Evolutionary conservation across 2,888 invertebrate species (phyloP), one percentile per base, ranked within the genome.

Genomic region (Drosophila kambysellisi): DNA sequence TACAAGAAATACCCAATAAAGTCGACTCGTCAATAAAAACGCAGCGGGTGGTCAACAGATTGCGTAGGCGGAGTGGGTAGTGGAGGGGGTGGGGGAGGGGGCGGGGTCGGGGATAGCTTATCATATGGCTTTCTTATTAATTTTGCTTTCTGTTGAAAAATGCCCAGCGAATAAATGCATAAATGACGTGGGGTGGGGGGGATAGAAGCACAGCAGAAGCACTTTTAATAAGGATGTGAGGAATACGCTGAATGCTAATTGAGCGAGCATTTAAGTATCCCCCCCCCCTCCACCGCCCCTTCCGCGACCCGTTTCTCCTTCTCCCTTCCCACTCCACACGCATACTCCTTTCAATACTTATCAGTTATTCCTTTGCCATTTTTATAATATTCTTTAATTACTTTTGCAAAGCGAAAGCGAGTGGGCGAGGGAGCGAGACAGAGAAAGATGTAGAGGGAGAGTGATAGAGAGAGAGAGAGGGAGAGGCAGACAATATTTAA

Each of bases 201-300:
- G 17, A 58, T 61, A 43, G 70, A 51, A 41, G 57, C 59, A 46
- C 64, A 50, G 35, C 20, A 25, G 20, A 25, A 25, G 20, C 62
- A 69, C 79, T 84, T 85, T 85, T 85, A 86, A 85, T 85, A 85
- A 88, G 85, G 88, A 85, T 85, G 85, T 88, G 85, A 85, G 88
- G 83, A 78, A 86, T 83, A 78, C 67, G 70, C 70, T 64, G 83
- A 70, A 81, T 88, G 86, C 84, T 85, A 85, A 85, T 85, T 85
- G 88, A 81, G 85, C 82, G 70, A 65, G 33, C 60, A 53, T 74
- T 74, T 74, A 74, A 61, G 56, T 69, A 59, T 20, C 54, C 48
- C 51, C 51, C 37, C 12, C 46, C 29, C 5, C 12, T 20, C 25
- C 25, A 1, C 25, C 2, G 1, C 25, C 25, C 25, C 25, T 25